Evolutionary conservation across 2,113 vertebrate genomes (phyloP).

Genomic region (Indri indri): DNA sequence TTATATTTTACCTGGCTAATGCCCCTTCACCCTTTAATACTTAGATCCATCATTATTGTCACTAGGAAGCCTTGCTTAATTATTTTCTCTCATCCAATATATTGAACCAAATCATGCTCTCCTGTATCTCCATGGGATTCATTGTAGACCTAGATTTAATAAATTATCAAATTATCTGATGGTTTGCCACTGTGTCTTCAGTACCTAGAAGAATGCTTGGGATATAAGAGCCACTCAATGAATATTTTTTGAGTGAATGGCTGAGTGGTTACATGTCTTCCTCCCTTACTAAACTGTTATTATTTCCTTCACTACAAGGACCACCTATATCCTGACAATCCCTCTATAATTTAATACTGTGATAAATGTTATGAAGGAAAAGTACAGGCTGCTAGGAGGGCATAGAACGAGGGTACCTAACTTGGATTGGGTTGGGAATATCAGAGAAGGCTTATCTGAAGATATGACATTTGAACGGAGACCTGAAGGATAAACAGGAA

Average conservation of each 20-base stretch:
- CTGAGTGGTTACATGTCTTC: neutral
- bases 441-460: neutral
- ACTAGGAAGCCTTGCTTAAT: neutral
- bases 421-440: neutral
- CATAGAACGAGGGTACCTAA: neutral
- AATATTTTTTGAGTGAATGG: conserved; percentile 19
- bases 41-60: neutral
- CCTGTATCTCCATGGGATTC: neutral
- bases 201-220: neutral
- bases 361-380: neutral
- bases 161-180: neutral
- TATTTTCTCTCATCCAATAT: neutral
- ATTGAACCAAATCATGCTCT: neutral
- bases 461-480: neutral
- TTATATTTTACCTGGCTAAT: neutral
- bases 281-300: neutral
- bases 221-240: neutral
- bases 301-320: neutral
- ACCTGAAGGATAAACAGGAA: neutral
- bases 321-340: neutral
- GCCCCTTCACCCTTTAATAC: neutral
- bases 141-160: neutral
- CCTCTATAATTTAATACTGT: conserved; percentile 6
- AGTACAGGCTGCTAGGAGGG: neutral
- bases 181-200: neutral